Evolutionary conservation across 2,113 vertebrate genomes (phyloP).

Genomic region (Callospermophilus lateralis): DNA sequence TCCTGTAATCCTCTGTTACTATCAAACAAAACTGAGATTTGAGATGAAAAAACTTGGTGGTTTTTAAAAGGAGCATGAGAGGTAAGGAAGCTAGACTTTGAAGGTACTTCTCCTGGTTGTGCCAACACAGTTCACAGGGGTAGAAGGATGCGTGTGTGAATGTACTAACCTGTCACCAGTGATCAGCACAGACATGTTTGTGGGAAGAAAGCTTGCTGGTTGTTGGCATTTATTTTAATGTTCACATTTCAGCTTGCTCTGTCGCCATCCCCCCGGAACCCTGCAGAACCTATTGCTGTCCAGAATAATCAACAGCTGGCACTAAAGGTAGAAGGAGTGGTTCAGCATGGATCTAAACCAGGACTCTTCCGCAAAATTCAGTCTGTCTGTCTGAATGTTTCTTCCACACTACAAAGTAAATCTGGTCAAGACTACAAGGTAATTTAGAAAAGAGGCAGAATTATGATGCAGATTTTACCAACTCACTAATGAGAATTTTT

Average conservation of each 20-base stretch:
- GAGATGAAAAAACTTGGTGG: background rate
- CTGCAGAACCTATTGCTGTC: constrained; percentile 96
- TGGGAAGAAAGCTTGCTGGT: background rate
- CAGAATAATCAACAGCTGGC: constrained; percentile 97
- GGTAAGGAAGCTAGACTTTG: background rate
- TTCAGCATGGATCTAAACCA: constrained; percentile 96
- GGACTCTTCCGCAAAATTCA: constrained; percentile 98
- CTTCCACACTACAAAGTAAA: constrained; percentile 96
- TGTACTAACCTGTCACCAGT: background rate
- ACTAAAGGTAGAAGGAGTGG: constrained; percentile 97
- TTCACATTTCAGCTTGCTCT: constrained; percentile 92
- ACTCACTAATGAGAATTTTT: background rate
- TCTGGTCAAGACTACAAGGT: constrained; percentile 95
- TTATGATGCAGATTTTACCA: background rate
- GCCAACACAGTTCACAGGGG: background rate
- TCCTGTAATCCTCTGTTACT: background rate
- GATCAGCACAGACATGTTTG: background rate
- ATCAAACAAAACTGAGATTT: background rate
- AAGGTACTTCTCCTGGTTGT: background rate
- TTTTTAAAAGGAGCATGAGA: background rate
- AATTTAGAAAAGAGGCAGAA: background rate
- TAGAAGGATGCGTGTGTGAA: fast-evolving
- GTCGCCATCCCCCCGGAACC: constrained; percentile 96
- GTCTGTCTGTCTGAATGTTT: constrained; percentile 96
- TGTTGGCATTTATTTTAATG: background rate